Evolutionary conservation across 2,113 vertebrate genomes (phyloP).

Genomic region (Hippocampus comes): DNA sequence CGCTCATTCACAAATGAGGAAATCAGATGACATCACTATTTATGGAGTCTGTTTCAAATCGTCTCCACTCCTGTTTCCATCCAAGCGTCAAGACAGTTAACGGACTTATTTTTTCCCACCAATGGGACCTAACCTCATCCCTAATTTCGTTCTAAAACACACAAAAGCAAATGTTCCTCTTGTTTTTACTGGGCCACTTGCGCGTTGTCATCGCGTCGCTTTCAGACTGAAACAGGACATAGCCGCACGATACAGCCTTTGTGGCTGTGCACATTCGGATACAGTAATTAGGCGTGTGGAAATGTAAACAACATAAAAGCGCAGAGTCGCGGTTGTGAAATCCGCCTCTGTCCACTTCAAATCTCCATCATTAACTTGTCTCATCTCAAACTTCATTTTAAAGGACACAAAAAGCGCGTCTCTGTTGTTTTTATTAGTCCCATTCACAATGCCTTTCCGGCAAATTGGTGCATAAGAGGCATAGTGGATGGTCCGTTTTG

Average conservation of each 20-base stretch:
- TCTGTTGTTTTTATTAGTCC: no score
- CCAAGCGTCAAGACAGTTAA: background rate
- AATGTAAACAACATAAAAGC: no score
- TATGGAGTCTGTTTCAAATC: conserved; percentile 10
- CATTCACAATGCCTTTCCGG: no score
- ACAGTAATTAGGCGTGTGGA: no score
- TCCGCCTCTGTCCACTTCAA: no score
- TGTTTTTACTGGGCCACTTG: background rate
- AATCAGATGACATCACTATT: conserved; percentile 13
- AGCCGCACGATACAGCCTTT: background rate
- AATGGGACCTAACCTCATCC: background rate
- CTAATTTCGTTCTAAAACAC: background rate
- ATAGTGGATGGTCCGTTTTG: no score
- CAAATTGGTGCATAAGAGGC: no score
- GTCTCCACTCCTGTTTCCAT: conserved; percentile 11
- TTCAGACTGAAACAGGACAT: background rate
- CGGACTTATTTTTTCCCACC: background rate
- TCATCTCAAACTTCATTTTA: no score
- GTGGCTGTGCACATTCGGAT: no score
- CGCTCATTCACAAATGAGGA: conserved; percentile 1
- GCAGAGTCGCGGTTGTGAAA: no score
- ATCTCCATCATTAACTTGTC: no score
- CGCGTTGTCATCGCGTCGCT: background rate
- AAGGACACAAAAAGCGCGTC: no score
- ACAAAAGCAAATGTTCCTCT: background rate